Base-by-base conservation (phyloP, 2,113 vertebrate genomes). In the Rhadina sibilatrix region DNA sequence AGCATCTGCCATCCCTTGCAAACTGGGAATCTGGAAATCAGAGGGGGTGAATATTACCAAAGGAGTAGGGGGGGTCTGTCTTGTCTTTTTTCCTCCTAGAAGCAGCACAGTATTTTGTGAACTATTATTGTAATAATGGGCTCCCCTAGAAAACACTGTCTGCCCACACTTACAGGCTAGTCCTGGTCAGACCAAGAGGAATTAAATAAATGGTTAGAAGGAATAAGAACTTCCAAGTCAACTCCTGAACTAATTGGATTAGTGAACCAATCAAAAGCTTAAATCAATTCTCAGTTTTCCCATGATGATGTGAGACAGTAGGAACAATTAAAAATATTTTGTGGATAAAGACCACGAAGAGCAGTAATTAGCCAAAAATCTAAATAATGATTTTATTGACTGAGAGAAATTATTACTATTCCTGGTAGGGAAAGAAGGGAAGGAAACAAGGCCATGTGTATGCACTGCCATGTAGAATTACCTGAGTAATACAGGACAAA, bases 381-480 rank as follows among this genome's bases (percentile, higher is more conserved):
- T 80, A 83, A 77, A 75, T 44, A 68, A 91, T 64, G 4, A 10
- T 15, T 70, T 37, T 28, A 38, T 28, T 72, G 42, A 59, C 37
- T 38, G 38, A 61, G 42, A 66, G 10, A 77, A 66, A 64, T 86
- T 87, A 68, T 56, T 11, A 18, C 50, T 71, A 47, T 52, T 77
- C 16, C 33, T 71, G 22, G 31, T 12, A 61, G 12, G 28, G 22
- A 89, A 16, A 10, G 28, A 68, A 63, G 19, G 23, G 23, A 68
- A 77, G 18, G 30, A 52, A 92, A 54, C 8, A 57, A 40, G 19
- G 9, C 8, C 0, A 0, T 2, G 11, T 30, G 12, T 40, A 10
- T n/a, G 13, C 0, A 0, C 20, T 63, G 31, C n/a, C n/a, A 17
- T 1, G 1, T 16, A 66, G 52, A 66, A 64, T 75, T 40, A 27